Evolutionary conservation across 2,888 invertebrate species (phyloP), one percentile per base, ranked within the genome.

Genomic region (Choristoneura rosaceana): DNA sequence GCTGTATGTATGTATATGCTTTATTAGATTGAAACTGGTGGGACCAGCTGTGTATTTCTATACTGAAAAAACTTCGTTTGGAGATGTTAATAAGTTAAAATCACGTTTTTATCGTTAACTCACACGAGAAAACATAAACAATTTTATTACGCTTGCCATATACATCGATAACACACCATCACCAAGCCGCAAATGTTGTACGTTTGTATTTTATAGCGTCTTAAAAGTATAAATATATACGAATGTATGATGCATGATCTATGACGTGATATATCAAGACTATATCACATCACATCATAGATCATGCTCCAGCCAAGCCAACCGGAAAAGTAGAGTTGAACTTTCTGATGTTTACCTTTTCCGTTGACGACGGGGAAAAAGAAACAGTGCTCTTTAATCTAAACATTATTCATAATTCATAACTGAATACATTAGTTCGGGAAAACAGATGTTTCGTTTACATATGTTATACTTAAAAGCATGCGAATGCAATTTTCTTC

Each of bases 401-500:
- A 17, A 17, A 52, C 15, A 52, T 17, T 52, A 52, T 52, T 52
- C 52, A 25, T 55, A 12, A 55, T 38, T 38, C 47, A 12, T 55
- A 12, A 55, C 25, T 55, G 55, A 55, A 55, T 25, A 25, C 55
- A 25, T 55, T 25, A 4, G 25, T 25, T 55, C 9, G 25, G 25
- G 25, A 25, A 55, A 55, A 55, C 55, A 55, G 52, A 52, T 55
- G 55, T 55, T 25, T 55, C 55, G 12, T 55, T 55, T 55, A 3
- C 25, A 25, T 9, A 0, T 38, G 34, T 38, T 59, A 9, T 59
- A 34, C 33, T 59, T 59, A 50, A 15, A 52, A 52, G 59, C 58
- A 15, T 47, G 47, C 60, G 38, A 60, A 58, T 17, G n/a, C 45
- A 50, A 66, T 69, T 69, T 43, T 43, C 52, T 62, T 70, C 50